These are phyloP conservation scores for Auanema sp. DNA, from an alignment of 2,888 invertebrate genomes.

Conservation along the genomic window DNA sequence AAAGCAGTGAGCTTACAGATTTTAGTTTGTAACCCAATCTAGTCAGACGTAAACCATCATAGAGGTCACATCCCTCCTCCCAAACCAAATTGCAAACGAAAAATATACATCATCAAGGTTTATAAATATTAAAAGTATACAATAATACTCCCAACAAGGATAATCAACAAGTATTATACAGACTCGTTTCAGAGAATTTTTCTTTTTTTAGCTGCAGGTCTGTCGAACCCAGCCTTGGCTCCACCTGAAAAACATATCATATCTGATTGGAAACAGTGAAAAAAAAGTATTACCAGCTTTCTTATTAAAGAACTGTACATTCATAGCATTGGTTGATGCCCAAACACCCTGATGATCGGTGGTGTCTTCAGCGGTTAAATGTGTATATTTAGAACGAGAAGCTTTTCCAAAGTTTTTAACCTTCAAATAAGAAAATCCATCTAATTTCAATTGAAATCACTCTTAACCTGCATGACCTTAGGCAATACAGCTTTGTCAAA, in stretches of 20 bases:
- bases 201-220: conserved; percentile 76
- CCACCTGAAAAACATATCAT: conserved; percentile 70
- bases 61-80: too few species aligned
- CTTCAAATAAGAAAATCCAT: conserved; percentile 49
- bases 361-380: conserved; percentile 97
- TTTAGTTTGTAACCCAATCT: too few species aligned
- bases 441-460: too few species aligned
- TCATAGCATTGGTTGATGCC: conserved; percentile 87
- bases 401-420: conserved; percentile 99
- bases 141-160: neutral
- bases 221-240: conserved; percentile 86
- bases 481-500: conserved; percentile 98
- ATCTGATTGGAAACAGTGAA: neutral
- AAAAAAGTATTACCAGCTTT: conserved; percentile 72
- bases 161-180: conserved; percentile 6
- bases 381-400: conserved; percentile 97
- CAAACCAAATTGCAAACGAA: too few species aligned
- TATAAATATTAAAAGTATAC: too few species aligned
- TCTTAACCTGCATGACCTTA: conserved; percentile 89
- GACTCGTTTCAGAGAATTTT: conserved; percentile 27
- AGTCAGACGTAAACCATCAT: too few species aligned
- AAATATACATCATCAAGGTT: too few species aligned
- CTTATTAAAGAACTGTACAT: conserved; percentile 81
- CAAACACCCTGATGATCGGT: conserved; percentile 85
- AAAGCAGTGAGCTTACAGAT: too few species aligned